Evolutionary conservation across 1,140 invertebrate genomes (phyloP), one percentile per base, ranked within the genome.

Genomic region (Dreissena rostriformis): DNA sequence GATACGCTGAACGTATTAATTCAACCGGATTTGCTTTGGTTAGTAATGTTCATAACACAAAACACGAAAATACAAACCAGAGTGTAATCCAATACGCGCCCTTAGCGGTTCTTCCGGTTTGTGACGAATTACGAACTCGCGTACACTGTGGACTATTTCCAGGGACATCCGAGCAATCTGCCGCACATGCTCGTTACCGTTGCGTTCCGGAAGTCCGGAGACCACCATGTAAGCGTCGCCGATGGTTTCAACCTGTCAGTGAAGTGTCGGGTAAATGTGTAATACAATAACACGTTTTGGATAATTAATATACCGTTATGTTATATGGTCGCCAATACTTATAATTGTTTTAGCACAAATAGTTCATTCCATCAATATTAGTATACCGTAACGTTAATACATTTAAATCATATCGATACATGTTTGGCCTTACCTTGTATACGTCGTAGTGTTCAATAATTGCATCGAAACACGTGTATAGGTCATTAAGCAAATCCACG

Each of bases 381-480:
- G n/a, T 39, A 2, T 39, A 39, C 39, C 39, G 8, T 39, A 39
- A 39, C 39, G 39, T 39, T 5, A 5, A 39, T 39, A 2, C 39
- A 39, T 39, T 61, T 61, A 5, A 61, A 61, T 4, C 57, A 61
- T 61, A 61, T 24, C 11, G 22, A 61, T n/a, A 61, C 17, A 61
- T 12, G 2, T 61, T 24, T 61, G 2, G 12, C 22, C 17, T 28
- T 91, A 93, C 92, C 88, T 93, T 92, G 77, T 92, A 92, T 5
- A 98, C 97, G 90, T 97, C 96, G 91, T 97, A 97, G 51, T 96
- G 96, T 91, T 97, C 97, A 86, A 98, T 97, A 39, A 97, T 97
- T n/a, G 96, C 96, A 93, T 98, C 97, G 94, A 98, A 98, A 80
- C 96, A 97, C 39, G 94, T 92, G 88, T 94, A 94, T 12, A 94